Base-by-base conservation (phyloP, 1,140 invertebrate species). In the Drosophila pandora region DNA sequence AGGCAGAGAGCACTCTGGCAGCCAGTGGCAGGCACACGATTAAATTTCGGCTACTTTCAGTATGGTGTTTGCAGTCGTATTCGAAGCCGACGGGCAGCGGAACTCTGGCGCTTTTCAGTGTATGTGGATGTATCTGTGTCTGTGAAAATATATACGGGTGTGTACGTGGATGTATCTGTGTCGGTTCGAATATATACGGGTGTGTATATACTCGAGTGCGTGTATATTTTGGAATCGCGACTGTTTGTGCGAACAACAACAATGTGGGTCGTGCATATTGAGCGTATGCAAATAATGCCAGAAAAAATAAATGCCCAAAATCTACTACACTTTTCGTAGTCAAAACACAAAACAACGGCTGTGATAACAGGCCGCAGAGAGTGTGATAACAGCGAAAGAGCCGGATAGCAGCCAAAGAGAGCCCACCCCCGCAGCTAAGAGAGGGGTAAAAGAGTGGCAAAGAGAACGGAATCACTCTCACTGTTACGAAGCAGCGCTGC, bases 261-360 rank as follows among this genome's bases (percentile, higher is more conserved):
- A 80, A 84, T 85, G 82, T 87, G 76, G 82, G 82, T 85, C 82
- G 82, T 78, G 82, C 82, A 85, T 87, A 85, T 85, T 81, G 58
- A 87, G 77, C 80, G 76, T 88, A 88, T 82, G 83, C 79, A 87
- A 87, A 87, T 79, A 88, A 78, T 69, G 81, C 70, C 57, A 87
- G 60, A 80, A 49, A 75, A 81, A 56, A 76, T 45, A 75, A 81
- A 60, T 70, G 64, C 67, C 67, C 32, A 67, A 81, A 81, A 77
- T 32, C 62, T 71, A 77, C 79, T 71, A 71, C 78, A 61, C 59
- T 34, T 50, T 76, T 73, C 5, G 25, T 17, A 23, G 41, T 37
- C 41, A 32, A 68, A 81, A 73, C 55, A 70, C 57, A 81, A 75
- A 81, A 69, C 60, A 67, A 54, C 59, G 75, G 56, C 76, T 55